Conservation (phyloP, 2,888 invertebrate genomes). For the Hartigia nigra region DNA sequence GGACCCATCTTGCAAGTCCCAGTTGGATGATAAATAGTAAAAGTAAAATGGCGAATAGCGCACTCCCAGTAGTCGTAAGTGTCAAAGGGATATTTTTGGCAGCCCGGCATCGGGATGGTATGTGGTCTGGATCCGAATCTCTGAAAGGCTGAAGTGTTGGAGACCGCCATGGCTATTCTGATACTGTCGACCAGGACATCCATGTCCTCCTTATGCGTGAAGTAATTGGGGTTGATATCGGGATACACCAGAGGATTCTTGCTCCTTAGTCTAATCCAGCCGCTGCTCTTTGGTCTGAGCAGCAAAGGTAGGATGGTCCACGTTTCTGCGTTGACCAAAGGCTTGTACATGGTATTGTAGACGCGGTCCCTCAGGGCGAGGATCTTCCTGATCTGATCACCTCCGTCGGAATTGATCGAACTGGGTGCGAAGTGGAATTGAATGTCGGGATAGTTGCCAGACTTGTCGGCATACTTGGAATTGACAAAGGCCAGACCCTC, state of each 20-base stretch:
- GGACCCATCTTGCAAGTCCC: constrained; percentile 92
- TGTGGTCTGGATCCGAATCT: constrained; percentile 83
- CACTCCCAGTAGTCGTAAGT: constrained; percentile 91
- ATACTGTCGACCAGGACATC: constrained; percentile 84
- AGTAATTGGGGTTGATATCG: constrained; percentile 91
- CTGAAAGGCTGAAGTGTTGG: constrained; percentile 83
- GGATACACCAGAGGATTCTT: constrained; percentile 86
- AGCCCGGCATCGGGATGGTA: constrained; percentile 85
- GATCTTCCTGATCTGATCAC: constrained; percentile 82
- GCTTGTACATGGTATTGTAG: constrained; percentile 87
- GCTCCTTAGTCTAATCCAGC: constrained; percentile 85
- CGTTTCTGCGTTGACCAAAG: constrained; percentile 80
- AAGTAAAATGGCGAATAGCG: constrained; percentile 82
- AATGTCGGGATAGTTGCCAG: constrained; percentile 84
- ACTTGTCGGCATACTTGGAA: constrained; percentile 84
- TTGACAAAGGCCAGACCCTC: constrained; percentile 91
- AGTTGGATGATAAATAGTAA: constrained; percentile 85
- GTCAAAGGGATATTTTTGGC: constrained; percentile 77
- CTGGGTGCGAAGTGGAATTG: constrained; percentile 90
- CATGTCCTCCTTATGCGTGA: constrained; percentile 86
- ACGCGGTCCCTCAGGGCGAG: constrained; percentile 82
- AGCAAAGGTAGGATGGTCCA: constrained; percentile 87
- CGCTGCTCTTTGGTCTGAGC: constrained; percentile 87
- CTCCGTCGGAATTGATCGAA: constrained; percentile 85
- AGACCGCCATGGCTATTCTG: constrained; percentile 83